Conservation (phyloP, 2,888 invertebrate species). For the Aricia artaxerxes region DNA sequence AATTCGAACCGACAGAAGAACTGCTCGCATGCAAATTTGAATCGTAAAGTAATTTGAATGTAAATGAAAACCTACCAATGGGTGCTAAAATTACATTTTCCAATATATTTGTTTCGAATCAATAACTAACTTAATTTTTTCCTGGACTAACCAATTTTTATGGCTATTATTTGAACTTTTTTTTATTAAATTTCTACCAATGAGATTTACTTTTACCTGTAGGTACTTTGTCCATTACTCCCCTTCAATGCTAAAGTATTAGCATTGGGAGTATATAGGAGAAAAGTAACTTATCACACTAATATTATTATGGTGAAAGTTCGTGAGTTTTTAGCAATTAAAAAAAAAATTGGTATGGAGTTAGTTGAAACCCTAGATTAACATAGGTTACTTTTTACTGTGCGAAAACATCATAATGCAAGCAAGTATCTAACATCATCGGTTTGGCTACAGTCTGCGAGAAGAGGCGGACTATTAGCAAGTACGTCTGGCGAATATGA, state of each 20-base stretch:
- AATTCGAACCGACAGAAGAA: conserved; percentile 34
- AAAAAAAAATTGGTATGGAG: no score
- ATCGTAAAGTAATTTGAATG: conserved; percentile 29
- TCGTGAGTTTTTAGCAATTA: no score
- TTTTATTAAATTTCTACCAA: not conserved
- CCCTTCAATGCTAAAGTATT: no score
- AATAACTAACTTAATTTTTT: not conserved
- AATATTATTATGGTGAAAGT: no score
- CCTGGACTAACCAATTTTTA: not conserved
- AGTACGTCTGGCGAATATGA: conserved; percentile 68
- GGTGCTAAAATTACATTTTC: not conserved
- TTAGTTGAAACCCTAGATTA: no score
- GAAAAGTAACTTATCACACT: no score
- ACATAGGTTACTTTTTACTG: no score
- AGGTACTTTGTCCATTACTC: no score
- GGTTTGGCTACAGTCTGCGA: conserved; percentile 56
- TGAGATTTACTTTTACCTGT: no score
- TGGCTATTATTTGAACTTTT: not conserved
- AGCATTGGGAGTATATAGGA: no score
- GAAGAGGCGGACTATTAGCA: conserved; percentile 72
- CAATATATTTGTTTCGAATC: not conserved
- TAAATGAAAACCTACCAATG: conserved; percentile 13
- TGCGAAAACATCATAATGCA: no score
- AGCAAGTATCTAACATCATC: not conserved
- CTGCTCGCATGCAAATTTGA: conserved; percentile 31